Evolutionary conservation across 2,888 invertebrate genomes (phyloP), one percentile per base, ranked within the genome.

Genomic region (Cyclophora punctaria): DNA sequence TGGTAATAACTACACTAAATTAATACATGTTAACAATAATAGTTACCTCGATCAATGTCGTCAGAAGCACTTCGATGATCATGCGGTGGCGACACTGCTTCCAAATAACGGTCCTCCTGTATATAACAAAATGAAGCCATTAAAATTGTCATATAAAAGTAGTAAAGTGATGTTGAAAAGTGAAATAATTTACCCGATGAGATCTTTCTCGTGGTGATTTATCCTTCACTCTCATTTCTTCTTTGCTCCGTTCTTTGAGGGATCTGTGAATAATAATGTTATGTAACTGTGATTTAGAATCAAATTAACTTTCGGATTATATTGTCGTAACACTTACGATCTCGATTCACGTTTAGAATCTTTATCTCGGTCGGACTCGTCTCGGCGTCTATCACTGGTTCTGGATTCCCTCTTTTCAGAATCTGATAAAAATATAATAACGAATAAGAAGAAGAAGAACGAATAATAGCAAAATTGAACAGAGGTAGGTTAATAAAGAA

Each of bases 241-340:
- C 93, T 67, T 92, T 90, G 62, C 82, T 91, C 62, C 91, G 89
- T 49, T 92, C 93, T 68, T 90, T 91, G 46, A 91, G 89, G 42
- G 74, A 63, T 45, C 86, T 85, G 59, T 37, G 64, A 40, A 47
- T 49, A 53, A 48, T 41, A 20, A 20, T 20, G 20, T 20, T 20
- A 20, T 20, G 20, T 20, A 20, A 20, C 20, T 20, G 20, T 20
- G 20, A 20, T 20, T 20, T 20, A 20, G 20, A 20, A 20, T 20
- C 20, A 20, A 20, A 20, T 20, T 20, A 20, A 20, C 20, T 20
- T 20, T 20, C 20, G 20, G 20, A 20, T 20, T 46, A 33, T 35
- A 35, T 33, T 44, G 45, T 41, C 5, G 3, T 53, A 20, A 20
- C 41, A 77, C 83, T 52, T 72, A 86, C 86, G 77, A 73, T 75